Evolutionary conservation across 2,888 invertebrate genomes (phyloP), one percentile per base, ranked within the genome.

Genomic region (Meteorus colon): DNA sequence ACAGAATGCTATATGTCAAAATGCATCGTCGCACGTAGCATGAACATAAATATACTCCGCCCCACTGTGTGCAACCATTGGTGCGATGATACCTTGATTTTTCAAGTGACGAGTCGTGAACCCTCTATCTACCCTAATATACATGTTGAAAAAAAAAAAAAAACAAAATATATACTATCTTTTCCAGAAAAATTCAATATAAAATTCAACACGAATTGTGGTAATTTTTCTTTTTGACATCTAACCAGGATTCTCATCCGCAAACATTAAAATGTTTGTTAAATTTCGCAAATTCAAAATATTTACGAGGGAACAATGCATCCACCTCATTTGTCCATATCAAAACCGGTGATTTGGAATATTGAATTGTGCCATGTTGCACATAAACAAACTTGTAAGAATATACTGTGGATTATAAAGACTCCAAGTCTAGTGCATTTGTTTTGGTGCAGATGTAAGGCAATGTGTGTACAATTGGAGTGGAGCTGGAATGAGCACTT

Each of bases 11-110:
- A 66, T 78, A 82, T 79, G 78, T 77, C 68, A 76, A 79, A 76
- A 75, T 78, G 76, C 74, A 78, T 70, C 80, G 78, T 77, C 77
- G 74, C 75, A 81, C 80, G 78, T 72, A 76, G 78, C 55, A 55
- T 19, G n/a, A n/a, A 55, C 19, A 55, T 41, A 83, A 84, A 85
- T 87, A 87, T 86, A 87, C 87, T 88, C 87, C 88, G 55, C 55
- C 55, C 55, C 2, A 55, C 88, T 84, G 86, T 86, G 85, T 86
- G 85, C 84, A 85, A 85, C 86, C 88, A 87, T 85, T 86, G 86
- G 86, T 84, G 85, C 82, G 85, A 85, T 85, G 86, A 87, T 87
- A 87, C 86, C 86, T 85, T 86, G 86, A 87, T 87, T 87, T 87
- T 85, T 87, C 87, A 85, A 88, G 88, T 87, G 89, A 89, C 86